phyloP scores from a whole-genome alignment of 1,140 invertebrate genomes.

The Macrobrachium rosenbergii region DNA sequence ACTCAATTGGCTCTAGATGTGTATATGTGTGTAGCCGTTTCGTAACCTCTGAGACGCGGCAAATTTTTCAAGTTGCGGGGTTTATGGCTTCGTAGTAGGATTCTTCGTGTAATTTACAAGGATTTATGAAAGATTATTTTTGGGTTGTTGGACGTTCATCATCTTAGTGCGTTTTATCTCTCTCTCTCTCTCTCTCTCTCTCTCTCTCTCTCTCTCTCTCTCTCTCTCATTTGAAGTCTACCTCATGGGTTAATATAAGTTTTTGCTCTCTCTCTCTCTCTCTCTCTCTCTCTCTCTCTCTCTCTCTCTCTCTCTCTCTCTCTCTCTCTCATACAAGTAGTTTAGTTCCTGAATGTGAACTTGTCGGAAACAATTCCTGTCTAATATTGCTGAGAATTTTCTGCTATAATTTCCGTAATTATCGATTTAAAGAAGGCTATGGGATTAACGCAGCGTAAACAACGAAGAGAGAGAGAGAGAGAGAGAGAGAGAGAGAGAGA shows the following conservation, averaged over 20 bases:
- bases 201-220: slow-evolving; percentile 16
- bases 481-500: slow-evolving; percentile 13
- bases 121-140: neutral
- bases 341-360: too few relatives aligned
- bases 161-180: neutral
- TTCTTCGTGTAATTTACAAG: too few relatives aligned
- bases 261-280: slow-evolving; percentile 29
- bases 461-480: slow-evolving; percentile 15
- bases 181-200: neutral
- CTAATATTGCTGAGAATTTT: too few relatives aligned
- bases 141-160: neutral
- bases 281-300: slow-evolving; percentile 31
- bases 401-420: neutral
- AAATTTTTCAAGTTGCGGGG: too few relatives aligned
- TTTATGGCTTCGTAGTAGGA: too few relatives aligned
- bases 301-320: slow-evolving; percentile 39
- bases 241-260: too few relatives aligned
- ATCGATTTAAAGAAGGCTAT: neutral
- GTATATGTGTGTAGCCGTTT: too few relatives aligned
- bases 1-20: too few relatives aligned
- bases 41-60: too few relatives aligned
- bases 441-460: neutral
- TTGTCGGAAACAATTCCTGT: too few relatives aligned
- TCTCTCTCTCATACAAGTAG: too few relatives aligned
- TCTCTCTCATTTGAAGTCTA: neutral